phyloP scores from a whole-genome alignment of 1,140 invertebrate genomes.

The Aphis gossypii region DNA sequence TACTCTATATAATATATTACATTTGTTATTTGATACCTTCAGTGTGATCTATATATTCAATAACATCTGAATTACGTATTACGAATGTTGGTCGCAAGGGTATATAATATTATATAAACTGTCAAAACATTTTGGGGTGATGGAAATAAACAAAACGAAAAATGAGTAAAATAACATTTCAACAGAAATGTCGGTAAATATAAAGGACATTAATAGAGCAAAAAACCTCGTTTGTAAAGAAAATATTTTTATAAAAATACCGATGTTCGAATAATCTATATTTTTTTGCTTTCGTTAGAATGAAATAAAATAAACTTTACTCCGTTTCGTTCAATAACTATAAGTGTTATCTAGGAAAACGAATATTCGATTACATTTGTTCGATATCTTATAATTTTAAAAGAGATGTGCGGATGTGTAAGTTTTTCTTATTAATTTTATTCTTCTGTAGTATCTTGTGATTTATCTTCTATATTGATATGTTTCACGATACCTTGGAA shows the following conservation, averaged over 20 bases:
- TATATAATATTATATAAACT: not conserved
- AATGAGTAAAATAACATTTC: constrained; percentile 34
- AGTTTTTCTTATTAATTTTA: constrained; percentile 26
- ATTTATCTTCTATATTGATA: not conserved
- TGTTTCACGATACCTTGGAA: not conserved
- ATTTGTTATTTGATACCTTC: not conserved
- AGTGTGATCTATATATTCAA: not conserved
- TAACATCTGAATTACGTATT: not conserved
- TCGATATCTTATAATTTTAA: not conserved
- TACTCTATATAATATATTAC: not conserved
- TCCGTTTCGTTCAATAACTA: not conserved
- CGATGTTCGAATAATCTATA: not conserved
- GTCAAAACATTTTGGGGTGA: constrained; percentile 27
- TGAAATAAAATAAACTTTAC: not conserved
- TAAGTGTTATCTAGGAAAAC: not conserved
- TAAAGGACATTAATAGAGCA: not conserved
- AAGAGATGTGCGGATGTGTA: not conserved
- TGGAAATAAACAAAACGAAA: not conserved
- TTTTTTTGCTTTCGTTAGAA: not conserved
- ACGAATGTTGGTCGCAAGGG: no score
- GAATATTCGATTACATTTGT: not conserved
- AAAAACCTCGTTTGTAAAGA: not conserved
- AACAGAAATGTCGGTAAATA: not conserved
- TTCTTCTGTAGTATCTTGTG: not conserved
- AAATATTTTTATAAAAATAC: constrained; percentile 26